phyloP scores from a whole-genome alignment of 2,888 invertebrate species.

The Melanostoma mellinum region DNA sequence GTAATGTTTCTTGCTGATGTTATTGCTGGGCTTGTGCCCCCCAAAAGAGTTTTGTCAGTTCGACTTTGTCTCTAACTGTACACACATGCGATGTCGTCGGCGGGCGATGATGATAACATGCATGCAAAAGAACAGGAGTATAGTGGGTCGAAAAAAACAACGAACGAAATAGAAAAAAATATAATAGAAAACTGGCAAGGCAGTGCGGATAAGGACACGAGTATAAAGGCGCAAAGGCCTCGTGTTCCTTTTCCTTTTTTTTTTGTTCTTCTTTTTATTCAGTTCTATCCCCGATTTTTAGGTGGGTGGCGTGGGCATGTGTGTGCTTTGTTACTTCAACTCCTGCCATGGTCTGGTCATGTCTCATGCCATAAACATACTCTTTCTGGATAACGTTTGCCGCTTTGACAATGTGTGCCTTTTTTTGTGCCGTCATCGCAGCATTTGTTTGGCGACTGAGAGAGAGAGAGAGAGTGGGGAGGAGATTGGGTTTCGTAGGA shows the following conservation, averaged over 20 bases:
- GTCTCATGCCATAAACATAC: conserved; percentile 67
- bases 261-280: conserved; percentile 17
- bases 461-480: not conserved
- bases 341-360: conserved; percentile 64
- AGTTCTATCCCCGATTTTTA: conserved; percentile 20
- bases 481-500: conserved; percentile 25
- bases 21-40: conserved; percentile 64
- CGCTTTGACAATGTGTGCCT: conserved; percentile 69
- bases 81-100: conserved; percentile 43
- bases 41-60: conserved; percentile 71
- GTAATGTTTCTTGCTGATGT: conserved; percentile 62
- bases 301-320: conserved; percentile 41
- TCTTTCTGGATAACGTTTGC: conserved; percentile 67
- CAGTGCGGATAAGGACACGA: conserved; percentile 7
- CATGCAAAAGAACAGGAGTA: conserved; percentile 41
- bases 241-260: conserved; percentile 34
- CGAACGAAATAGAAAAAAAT: not conserved
- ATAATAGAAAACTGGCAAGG: conserved; percentile 22
- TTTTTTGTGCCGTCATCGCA: conserved; percentile 59
- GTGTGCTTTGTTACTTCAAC: conserved; percentile 43
- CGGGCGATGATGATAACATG: conserved; percentile 61
- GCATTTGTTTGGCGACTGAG: not conserved
- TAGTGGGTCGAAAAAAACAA: not conserved
- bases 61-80: conserved; percentile 68
- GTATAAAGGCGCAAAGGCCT: conserved; percentile 60